Base-by-base conservation (phyloP, 2,888 invertebrate genomes). In the Luperina nickerlii region DNA sequence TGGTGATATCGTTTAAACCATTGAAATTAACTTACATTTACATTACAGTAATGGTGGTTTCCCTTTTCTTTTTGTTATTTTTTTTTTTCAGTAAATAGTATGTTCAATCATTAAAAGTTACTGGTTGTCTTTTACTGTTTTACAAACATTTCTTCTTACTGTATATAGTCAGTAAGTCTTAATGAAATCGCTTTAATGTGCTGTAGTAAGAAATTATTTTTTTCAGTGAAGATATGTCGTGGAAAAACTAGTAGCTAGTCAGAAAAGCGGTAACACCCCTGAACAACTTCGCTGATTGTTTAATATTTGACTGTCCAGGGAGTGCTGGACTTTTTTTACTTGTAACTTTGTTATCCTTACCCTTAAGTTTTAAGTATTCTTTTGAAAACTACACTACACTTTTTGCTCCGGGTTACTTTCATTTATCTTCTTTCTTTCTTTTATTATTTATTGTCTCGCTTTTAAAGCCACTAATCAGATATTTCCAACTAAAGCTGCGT, bases 361-460 rank as follows among this genome's bases (percentile, higher is more conserved):
- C 32, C 32, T 63, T 7, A 63, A 63, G 32, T 54, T 60, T 24
- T 57, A 48, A 38, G 5, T 65, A 65, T 18, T 57, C 6, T n/a
- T 20, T 60, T 27, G 3, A 7, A 60, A 78, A 27, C 24, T 60
- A 51, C n/a, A 20, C 27, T 18, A 27, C 32, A 63, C 11, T 68
- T 81, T 48, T 54, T 62, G 45, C 38, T n/a, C 20, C 20, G 11
- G 0, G n/a, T n/a, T n/a, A 68, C 32, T 76, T 63, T 67, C 2
- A 27, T 74, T 45, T 75, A 57, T 38, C 13, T 68, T 69, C 48
- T 32, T 51, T 32, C 2, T 51, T 80, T 62, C 11, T 63, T 74
- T 54, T 54, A 51, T 32, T 27, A 32, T 11, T 27, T 62, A 15
- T 57, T 84, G 24, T 45, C 51, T 54, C 51, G 60, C 4, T 48